Percentiles rank a stretch among this genome's conserved stretches.
phyloP scores from a whole-genome alignment of 2,797 vertebrate genomes.

The Gila robusta region DNA sequence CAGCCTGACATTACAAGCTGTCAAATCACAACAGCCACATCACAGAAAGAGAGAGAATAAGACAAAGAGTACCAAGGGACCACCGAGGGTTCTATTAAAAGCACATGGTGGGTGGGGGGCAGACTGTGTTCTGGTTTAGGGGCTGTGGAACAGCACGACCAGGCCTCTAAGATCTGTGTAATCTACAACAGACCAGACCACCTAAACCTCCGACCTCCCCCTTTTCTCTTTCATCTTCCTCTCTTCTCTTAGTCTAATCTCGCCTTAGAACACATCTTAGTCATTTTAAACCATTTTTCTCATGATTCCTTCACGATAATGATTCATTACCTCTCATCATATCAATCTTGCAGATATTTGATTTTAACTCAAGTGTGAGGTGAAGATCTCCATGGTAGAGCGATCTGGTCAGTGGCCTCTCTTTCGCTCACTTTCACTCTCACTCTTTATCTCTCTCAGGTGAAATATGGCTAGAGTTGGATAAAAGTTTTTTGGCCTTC shows the following conservation, averaged over 20 bases:
- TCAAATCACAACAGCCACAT: slow-evolving; percentile 37
- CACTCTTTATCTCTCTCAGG: slow-evolving; percentile 26
- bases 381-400: not conserved
- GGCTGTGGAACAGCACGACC: slow-evolving; percentile 43
- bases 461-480: slow-evolving; percentile 53
- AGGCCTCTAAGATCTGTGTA: slow-evolving; percentile 46
- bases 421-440: slow-evolving; percentile 4
- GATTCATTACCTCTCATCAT: not conserved
- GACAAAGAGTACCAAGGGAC: slow-evolving; percentile 57
- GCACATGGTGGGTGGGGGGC: slow-evolving; percentile 66
- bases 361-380: not conserved
- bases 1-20: slow-evolving; percentile 42
- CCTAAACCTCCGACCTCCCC: slow-evolving; percentile 38
- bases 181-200: slow-evolving; percentile 55
- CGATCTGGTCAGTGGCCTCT: slow-evolving; percentile 36
- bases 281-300: slow-evolving; percentile 16
- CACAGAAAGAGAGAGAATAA: slow-evolving; percentile 34
- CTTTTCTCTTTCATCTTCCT: slow-evolving; percentile 30
- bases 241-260: slow-evolving; percentile 18
- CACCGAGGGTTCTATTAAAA: slow-evolving; percentile 71
- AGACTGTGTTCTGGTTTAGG: slow-evolving; percentile 47
- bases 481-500: slow-evolving; percentile 50
- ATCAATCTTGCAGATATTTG: slow-evolving; percentile 1
- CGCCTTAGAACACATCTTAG: not conserved
- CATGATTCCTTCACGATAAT: not conserved